phyloP scores from a whole-genome alignment of 92 coral and sea anemone genomes.

The Blastomussa wellsi region DNA sequence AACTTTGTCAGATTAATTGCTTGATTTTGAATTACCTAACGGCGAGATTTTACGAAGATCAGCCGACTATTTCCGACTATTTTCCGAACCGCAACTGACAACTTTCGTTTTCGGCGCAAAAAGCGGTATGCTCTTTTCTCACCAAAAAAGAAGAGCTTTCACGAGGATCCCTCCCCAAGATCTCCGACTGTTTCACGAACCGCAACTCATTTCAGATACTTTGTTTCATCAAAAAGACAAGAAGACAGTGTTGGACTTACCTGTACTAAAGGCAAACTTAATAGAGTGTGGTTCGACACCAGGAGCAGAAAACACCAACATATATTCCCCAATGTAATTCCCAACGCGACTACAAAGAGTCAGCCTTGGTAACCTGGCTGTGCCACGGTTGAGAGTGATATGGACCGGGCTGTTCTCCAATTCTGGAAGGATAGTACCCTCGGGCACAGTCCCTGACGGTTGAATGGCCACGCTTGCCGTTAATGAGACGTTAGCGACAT shows the following conservation, averaged over 20 bases:
- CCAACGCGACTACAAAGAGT: constrained; percentile 71
- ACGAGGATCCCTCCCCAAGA: too few relatives aligned
- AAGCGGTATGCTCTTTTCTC: background rate
- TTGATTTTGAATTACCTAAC: too few relatives aligned
- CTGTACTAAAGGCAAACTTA: constrained; percentile 82
- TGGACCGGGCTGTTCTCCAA: constrained; percentile 66
- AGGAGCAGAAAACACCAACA: constrained; percentile 67
- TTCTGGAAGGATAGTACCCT: constrained; percentile 52
- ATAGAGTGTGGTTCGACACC: constrained; percentile 49
- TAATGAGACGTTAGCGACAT: constrained; percentile 57
- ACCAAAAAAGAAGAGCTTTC: background rate
- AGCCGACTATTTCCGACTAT: background rate
- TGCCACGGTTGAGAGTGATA: constrained; percentile 58
- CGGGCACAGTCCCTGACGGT: constrained; percentile 61
- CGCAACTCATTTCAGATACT: too few relatives aligned
- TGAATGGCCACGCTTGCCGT: constrained; percentile 56
- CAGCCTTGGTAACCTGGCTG: constrained; percentile 74
- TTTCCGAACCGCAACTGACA: background rate
- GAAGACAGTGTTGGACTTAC: constrained; percentile 32
- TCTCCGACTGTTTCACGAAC: too few relatives aligned
- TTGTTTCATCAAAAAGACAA: too few relatives aligned
- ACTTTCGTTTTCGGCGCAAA: background rate
- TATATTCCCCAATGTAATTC: constrained; percentile 79
- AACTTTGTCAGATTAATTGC: too few relatives aligned
- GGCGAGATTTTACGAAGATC: background rate